Evolutionary conservation across 2,888 invertebrate species (phyloP).

Genomic region (Tuberolachnus salignus): DNA sequence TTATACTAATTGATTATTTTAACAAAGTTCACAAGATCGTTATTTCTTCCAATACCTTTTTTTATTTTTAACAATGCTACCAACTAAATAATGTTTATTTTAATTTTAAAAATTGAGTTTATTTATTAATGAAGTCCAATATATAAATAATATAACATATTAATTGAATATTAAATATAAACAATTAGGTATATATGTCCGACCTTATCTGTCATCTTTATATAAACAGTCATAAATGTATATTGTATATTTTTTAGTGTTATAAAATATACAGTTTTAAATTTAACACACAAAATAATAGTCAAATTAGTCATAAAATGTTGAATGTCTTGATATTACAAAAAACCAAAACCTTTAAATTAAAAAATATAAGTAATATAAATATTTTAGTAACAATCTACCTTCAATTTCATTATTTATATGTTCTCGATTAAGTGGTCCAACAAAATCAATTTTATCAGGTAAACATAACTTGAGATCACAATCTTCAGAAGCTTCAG

Average conservation of each 20-base stretch:
- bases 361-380: no score
- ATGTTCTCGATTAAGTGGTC: conserved; percentile 27
- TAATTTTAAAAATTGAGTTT: neutral
- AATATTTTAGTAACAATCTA: neutral
- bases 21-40: neutral
- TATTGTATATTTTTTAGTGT: no score
- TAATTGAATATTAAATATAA: no score
- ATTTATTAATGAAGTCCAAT: no score
- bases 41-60: neutral
- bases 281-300: no score
- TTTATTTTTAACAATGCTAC: neutral
- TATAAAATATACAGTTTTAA: no score
- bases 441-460: conserved; percentile 24
- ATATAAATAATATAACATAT: neutral
- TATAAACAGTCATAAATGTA: no score
- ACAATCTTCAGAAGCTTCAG: conserved; percentile 27
- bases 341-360: no score
- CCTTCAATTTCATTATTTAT: conserved; percentile 28
- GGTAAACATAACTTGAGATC: conserved; percentile 39
- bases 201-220: no score
- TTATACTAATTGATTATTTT: neutral
- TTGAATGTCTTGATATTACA: no score
- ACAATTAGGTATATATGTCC: no score
- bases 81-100: neutral
- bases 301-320: no score